phyloP scores from a whole-genome alignment of 2,113 vertebrate genomes.

The Sigmodon hispidus region DNA sequence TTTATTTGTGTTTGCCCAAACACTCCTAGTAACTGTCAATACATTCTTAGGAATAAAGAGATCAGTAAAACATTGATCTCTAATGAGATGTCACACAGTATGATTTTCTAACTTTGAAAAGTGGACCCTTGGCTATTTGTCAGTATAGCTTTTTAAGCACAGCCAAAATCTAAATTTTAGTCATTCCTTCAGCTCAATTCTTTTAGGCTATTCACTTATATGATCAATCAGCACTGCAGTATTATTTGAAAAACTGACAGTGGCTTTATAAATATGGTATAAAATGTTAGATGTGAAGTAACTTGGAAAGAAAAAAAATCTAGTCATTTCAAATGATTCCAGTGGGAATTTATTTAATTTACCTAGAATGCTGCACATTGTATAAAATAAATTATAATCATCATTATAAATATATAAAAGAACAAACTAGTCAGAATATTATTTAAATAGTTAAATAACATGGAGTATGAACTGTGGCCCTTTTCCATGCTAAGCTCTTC shows the following conservation, averaged over 20 bases:
- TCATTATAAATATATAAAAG: background rate
- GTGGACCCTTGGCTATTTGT: background rate
- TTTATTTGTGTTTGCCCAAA: background rate
- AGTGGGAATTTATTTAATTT: background rate
- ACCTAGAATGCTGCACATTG: background rate
- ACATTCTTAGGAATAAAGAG: background rate
- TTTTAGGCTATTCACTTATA: background rate
- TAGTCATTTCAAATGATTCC: background rate
- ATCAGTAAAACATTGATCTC: background rate
- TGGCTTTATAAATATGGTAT: background rate
- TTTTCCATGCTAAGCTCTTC: background rate
- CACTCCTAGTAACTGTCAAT: background rate
- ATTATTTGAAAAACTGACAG: background rate
- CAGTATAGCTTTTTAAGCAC: background rate
- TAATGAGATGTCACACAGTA: background rate
- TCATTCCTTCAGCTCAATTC: background rate
- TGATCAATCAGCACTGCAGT: background rate
- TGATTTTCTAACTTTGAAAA: background rate
- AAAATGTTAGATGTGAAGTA: background rate
- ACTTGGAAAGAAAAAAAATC: background rate
- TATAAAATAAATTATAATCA: background rate
- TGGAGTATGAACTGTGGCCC: accelerated
- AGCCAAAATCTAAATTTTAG: background rate
- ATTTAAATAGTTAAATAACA: background rate
- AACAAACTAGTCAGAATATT: background rate